Conservation (phyloP, 1,140 invertebrate genomes). For the Oreohelix idahoensis region DNA sequence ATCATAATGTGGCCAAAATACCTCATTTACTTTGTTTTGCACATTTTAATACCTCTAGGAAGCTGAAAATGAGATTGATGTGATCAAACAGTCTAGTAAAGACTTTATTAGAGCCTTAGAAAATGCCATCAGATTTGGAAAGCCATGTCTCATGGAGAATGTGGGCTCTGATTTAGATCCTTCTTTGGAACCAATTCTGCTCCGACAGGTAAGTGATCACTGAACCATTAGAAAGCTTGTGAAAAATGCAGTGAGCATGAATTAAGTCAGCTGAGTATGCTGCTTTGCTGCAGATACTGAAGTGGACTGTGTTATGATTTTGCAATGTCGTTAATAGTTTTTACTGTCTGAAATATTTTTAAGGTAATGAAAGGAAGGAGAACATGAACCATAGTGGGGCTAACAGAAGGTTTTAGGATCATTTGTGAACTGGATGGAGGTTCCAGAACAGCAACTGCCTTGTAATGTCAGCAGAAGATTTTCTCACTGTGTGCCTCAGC, state of each 20-base stretch:
- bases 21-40: background rate
- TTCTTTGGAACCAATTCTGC: constrained; percentile 73
- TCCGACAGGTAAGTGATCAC: constrained; percentile 75
- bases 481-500: no score
- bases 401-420: no score
- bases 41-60: constrained; percentile 61
- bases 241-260: background rate
- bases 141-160: constrained; percentile 74
- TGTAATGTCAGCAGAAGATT: no score
- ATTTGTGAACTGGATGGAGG: no score
- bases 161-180: constrained; percentile 73
- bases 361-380: no score
- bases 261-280: no score
- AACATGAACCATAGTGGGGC: no score
- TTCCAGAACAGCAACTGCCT: no score
- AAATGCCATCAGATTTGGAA: constrained; percentile 73
- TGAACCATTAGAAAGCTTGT: background rate
- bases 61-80: constrained; percentile 85
- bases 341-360: no score
- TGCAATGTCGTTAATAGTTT: no score
- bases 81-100: constrained; percentile 74
- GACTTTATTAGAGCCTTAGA: constrained; percentile 77
- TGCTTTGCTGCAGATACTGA: no score
- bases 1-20: background rate
- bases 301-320: no score